Base-by-base conservation (phyloP, 1,140 invertebrate genomes). In the Oncopeltus fasciatus region DNA sequence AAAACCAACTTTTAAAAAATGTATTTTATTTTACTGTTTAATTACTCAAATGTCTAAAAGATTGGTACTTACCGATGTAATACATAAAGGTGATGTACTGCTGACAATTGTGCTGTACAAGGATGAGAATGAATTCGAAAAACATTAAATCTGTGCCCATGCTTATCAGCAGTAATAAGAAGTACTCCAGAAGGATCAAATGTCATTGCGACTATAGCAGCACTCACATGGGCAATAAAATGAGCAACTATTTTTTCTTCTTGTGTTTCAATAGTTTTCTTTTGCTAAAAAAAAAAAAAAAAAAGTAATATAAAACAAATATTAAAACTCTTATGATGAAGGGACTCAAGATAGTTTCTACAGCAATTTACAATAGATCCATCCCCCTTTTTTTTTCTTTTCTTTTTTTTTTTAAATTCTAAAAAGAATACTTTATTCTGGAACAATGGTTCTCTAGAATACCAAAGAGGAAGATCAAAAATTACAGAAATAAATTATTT, bases 111-210 rank as follows among this genome's bases (percentile, higher is more conserved):
- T 24, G 92, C 84, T 1, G 90, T 88, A 31, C 85, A 84, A 0
- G 94, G 91, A 80, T 97, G 94, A 0, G 94, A 87, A 70, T 95
- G 87, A 66, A 98, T 84, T 64, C 90, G 81, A 75, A 98, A 99
- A 51, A 99, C 80, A 74, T 98, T 89, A 74, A 98, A 98, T 70
- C 94, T 90, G 71, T 96, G 92, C 0, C 95, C 95, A n/a, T 87
- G 78, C 65, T 86, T 84, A 75, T 97, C 95, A 0, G 92, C 90
- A 1, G 94, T 97, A 58, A 98, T 78, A 24, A 99, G 77, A 51
- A 98, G 72, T 71, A 90, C 85, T 11, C 95, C 95, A 61, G 88
- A 93, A 4, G 86, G 83, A 72, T 97, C 95, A 75, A 98, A 98
- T 67, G 84, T 81, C 75, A 98, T 78, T 28, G 88, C 87, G 14